Conservation (phyloP, 1,140 invertebrate species). For the Drosophila fuyamai region DNA sequence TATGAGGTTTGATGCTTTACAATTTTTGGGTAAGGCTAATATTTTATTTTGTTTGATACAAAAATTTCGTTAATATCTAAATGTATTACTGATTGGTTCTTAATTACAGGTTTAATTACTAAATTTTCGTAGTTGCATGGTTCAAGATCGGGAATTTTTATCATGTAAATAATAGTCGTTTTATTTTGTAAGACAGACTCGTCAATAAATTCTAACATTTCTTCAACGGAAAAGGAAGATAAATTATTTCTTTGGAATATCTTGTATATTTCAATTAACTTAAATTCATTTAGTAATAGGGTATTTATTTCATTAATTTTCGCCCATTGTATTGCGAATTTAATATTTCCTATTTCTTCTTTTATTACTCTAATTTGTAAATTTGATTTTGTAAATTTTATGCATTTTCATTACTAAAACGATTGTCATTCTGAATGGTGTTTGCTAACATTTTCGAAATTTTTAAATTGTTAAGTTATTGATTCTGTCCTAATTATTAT, state of each 20-base stretch:
- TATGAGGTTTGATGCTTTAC: too few relatives aligned
- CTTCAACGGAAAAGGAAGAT: slow-evolving; percentile 11
- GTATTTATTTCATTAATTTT: slow-evolving; percentile 17
- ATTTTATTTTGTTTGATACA: too few relatives aligned
- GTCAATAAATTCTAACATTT: slow-evolving; percentile 22
- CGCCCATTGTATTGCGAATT: slow-evolving; percentile 18
- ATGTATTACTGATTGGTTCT: too few relatives aligned
- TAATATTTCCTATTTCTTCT: slow-evolving; percentile 20
- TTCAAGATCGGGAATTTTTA: too few relatives aligned
- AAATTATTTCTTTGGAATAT: slow-evolving; percentile 22
- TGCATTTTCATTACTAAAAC: slow-evolving; percentile 6
- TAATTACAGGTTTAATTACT: too few relatives aligned
- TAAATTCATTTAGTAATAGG: slow-evolving; percentile 7
- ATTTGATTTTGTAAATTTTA: slow-evolving; percentile 8
- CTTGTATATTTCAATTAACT: slow-evolving; percentile 12
- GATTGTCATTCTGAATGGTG: slow-evolving; percentile 2
- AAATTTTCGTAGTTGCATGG: too few relatives aligned
- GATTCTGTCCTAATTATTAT: too few relatives aligned
- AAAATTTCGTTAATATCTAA: too few relatives aligned
- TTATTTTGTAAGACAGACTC: slow-evolving; percentile 9
- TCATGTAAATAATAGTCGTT: too few relatives aligned
- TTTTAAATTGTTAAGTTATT: too few relatives aligned
- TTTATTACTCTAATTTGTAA: slow-evolving; percentile 10
- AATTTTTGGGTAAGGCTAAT: too few relatives aligned
- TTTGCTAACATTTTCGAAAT: not conserved